A percentile compares a stretch with the other conserved stretches of the same genome.
Evolutionary conservation across 2,113 vertebrate genomes (phyloP).

Genomic region (Chloropsis hardwickii): DNA sequence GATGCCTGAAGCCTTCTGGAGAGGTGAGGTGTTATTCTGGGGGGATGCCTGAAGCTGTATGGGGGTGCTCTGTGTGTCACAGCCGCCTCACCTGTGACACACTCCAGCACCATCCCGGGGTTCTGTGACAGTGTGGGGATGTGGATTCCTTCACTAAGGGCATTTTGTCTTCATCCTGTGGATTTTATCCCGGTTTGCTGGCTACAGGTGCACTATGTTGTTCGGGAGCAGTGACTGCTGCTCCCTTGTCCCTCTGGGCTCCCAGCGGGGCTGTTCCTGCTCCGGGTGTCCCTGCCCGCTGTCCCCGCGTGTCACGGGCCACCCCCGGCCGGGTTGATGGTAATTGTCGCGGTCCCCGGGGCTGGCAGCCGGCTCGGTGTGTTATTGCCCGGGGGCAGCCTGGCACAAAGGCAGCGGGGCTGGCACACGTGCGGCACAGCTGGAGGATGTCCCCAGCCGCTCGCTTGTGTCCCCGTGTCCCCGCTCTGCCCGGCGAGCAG

Average conservation of each 20-base stretch:
- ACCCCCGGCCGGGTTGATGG: not conserved
- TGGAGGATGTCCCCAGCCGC: not conserved
- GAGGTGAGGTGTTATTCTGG: no score
- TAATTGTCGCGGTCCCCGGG: rapidly evolving
- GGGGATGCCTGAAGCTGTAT: no score
- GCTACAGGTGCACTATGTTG: rapidly evolving
- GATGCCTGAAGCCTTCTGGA: no score
- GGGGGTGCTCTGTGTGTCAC: no score
- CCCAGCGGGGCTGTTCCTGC: not conserved
- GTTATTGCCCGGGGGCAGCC: not conserved
- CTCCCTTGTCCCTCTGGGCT: not conserved
- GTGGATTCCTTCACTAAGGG: not conserved
- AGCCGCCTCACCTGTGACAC: no score
- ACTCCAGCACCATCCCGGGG: no score
- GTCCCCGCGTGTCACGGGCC: no score
- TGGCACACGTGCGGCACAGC: not conserved
- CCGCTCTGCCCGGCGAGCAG: not conserved
- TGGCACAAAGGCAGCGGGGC: not conserved
- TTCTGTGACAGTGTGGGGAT: not conserved
- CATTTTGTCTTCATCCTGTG: no score
- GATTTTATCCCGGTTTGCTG: no score
- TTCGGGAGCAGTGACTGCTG: rapidly evolving
- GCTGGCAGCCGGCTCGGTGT: not conserved
- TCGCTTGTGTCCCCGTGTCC: not conserved
- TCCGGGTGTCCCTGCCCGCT: not conserved